These are phyloP conservation scores for Crossaster papposus DNA, from an alignment of 53 echinoderm and acorn worm genomes.

Conservation along the genomic window DNA sequence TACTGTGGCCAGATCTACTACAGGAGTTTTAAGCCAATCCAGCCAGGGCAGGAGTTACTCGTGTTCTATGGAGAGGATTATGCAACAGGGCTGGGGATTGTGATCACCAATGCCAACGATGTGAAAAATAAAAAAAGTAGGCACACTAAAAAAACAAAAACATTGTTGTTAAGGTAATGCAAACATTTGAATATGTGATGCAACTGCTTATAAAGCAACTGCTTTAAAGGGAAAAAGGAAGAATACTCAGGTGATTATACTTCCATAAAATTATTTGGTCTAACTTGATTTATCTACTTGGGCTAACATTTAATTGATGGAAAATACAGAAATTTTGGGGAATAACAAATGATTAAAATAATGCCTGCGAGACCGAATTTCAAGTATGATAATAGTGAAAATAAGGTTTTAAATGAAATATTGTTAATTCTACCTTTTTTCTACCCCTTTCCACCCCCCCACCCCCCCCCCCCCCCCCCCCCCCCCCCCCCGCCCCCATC, in stretches of 20 bases:
- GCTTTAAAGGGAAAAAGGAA: too few relatives aligned
- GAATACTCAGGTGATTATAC: too few relatives aligned
- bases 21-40: constrained; percentile 82
- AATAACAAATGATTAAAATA: neutral
- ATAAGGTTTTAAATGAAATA: too few relatives aligned
- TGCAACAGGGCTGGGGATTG: constrained; percentile 85
- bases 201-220: too few relatives aligned
- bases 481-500: too few relatives aligned
- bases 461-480: too few relatives aligned
- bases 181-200: neutral
- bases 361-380: too few relatives aligned
- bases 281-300: neutral
- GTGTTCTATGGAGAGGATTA: constrained; percentile 93
- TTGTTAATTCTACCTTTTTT: too few relatives aligned
- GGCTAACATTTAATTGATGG: neutral
- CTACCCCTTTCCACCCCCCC: too few relatives aligned
- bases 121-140: neutral
- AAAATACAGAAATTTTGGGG: neutral
- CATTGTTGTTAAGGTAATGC: neutral
- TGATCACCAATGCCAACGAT: constrained; percentile 27
- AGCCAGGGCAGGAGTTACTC: constrained; percentile 75
- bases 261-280: too few relatives aligned
- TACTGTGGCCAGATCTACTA: constrained; percentile 90
- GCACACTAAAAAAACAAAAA: neutral
- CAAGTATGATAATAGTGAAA: neutral